Evolutionary conservation across 1,140 invertebrate species (phyloP).

Genomic region (Drosophila cardini): DNA sequence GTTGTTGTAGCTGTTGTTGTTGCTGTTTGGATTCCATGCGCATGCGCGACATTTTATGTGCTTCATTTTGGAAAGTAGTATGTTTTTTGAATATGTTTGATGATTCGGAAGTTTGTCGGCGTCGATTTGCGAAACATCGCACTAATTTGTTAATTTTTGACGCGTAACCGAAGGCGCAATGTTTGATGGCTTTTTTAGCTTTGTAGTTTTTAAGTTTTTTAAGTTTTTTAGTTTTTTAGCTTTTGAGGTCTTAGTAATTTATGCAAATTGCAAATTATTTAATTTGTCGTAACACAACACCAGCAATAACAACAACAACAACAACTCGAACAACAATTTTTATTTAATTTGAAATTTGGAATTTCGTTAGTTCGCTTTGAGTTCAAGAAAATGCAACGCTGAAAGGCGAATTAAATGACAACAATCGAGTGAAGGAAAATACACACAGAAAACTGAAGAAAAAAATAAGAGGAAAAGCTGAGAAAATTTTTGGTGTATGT

Average conservation of each 20-base stretch:
- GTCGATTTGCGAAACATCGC: slow-evolving; percentile 78
- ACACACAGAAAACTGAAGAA: not conserved
- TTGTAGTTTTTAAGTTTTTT: not conserved
- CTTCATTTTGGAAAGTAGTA: slow-evolving; percentile 71
- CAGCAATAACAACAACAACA: slow-evolving; percentile 7
- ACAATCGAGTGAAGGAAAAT: slow-evolving; percentile 4
- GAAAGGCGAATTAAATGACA: slow-evolving; percentile 42
- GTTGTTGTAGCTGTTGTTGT: slow-evolving; percentile 19
- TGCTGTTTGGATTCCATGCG: slow-evolving; percentile 60
- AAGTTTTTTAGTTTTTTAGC: too few species aligned
- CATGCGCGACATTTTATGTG: slow-evolving; percentile 71
- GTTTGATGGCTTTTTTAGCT: slow-evolving; percentile 57
- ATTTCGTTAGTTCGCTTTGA: slow-evolving; percentile 28
- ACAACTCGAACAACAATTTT: slow-evolving; percentile 34
- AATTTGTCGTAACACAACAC: slow-evolving; percentile 45
- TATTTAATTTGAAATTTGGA: slow-evolving; percentile 35
- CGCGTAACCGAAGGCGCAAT: slow-evolving; percentile 74
- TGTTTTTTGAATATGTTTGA: slow-evolving; percentile 50
- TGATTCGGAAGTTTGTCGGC: slow-evolving; percentile 70
- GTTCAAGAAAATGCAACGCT: slow-evolving; percentile 41
- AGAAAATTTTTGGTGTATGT: slow-evolving; percentile 54
- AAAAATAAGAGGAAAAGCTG: slow-evolving; percentile 58
- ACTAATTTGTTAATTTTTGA: slow-evolving; percentile 80
- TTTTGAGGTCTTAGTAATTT: slow-evolving; percentile 43
- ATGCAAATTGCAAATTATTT: slow-evolving; percentile 77